Evolutionary conservation across 2,113 vertebrate genomes (phyloP), one percentile per base, ranked within the genome.

Genomic region (Myxocyprinus asiaticus): DNA sequence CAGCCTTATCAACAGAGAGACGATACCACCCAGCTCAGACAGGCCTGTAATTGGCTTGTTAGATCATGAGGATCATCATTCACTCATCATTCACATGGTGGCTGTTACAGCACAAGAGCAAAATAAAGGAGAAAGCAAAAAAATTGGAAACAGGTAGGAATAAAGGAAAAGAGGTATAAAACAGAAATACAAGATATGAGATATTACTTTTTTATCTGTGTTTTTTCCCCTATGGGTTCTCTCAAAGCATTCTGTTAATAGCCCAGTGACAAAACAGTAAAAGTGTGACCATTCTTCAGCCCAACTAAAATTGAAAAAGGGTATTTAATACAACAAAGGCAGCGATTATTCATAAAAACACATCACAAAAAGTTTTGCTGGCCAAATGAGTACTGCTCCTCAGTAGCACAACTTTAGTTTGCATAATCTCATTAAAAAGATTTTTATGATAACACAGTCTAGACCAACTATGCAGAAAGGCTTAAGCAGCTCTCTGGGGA

Each of bases 1-100:
- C 80, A 48, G 81, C 82, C 84, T 89, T 88, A 90, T 89, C 87
- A 89, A 89, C 87, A 90, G 88, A 90, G 76, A 85, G 83, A 62
- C 9, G 9, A 63, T 17, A 50, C 45, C 71, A 74, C 45, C 58
- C 45, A 12, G 48, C 59, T 79, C 42, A 17, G 42, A 63, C 48
- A 10, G 12, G 68, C 15, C 77, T 80, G 86, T 90, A 90, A 90
- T 88, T 87, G 87, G 86, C 87, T 80, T 80, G 82, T 81, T 86
- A 85, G 63, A 89, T 87, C 86, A 89, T 77, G 83, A 87, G 83
- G 84, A 86, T 88, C 87, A 88, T 91, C 88, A 87, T 87, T 81
- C 78, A 72, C 87, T 88, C 87, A 88, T 91, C 88, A 87, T 87
- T 81, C 78, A 72, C 87, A 77, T 47, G 83, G 87, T 89, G 81